A percentile compares a stretch with the other conserved stretches of the same genome.
These are phyloP conservation scores for Oncorhynchus keta DNA, from an alignment of 2,113 vertebrate genomes.

Conservation along the genomic window DNA sequence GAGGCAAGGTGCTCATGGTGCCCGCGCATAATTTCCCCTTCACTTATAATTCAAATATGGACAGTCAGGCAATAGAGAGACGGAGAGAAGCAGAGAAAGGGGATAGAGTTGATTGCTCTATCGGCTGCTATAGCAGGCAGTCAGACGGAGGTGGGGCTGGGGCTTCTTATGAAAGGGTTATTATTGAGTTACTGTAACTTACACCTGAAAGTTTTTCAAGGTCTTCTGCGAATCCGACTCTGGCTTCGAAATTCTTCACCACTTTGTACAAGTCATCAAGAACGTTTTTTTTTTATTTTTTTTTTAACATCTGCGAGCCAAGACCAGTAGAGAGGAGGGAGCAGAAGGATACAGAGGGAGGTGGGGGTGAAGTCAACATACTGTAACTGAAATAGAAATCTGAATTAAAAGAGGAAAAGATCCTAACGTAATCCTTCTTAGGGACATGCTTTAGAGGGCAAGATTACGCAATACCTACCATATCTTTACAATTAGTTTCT, in stretches of 20 bases:
- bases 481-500: constrained; percentile 75
- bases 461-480: constrained; percentile 68
- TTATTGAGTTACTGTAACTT: constrained; percentile 68
- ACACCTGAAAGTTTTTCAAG: constrained; percentile 85
- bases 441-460: constrained; percentile 43
- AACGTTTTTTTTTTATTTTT: constrained; percentile 79
- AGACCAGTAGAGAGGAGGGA: constrained; percentile 45
- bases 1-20: constrained; percentile 63
- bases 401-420: constrained; percentile 70
- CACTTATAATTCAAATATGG: constrained; percentile 64
- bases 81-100: constrained; percentile 20
- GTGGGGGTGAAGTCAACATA: constrained; percentile 42
- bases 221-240: constrained; percentile 80
- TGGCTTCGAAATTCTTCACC: constrained; percentile 82
- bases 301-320: constrained; percentile 65
- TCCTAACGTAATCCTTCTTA: constrained; percentile 74
- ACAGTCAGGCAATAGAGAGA: constrained; percentile 45
- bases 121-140: constrained; percentile 22
- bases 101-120: constrained; percentile 33
- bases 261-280: constrained; percentile 80
- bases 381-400: constrained; percentile 72
- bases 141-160: not conserved
- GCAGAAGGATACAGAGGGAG: constrained; percentile 24
- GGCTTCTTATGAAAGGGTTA: constrained; percentile 40
- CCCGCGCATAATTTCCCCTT: constrained; percentile 58